Base-by-base conservation (phyloP, 2,888 invertebrate species). In the Lithosia quadra region DNA sequence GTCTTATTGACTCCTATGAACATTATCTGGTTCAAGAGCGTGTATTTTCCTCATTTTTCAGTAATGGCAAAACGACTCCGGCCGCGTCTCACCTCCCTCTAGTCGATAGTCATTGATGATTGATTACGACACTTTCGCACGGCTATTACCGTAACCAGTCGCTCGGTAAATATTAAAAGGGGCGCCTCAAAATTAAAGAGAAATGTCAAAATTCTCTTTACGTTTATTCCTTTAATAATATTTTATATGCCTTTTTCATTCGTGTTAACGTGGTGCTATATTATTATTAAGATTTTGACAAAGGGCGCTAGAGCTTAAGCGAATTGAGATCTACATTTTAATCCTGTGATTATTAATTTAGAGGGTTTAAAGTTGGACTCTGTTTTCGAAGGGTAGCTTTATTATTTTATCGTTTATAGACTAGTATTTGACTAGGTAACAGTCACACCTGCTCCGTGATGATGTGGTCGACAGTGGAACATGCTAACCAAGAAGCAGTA, bases 91-190 rank as follows among this genome's bases (percentile, higher is more conserved):
- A 33, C 68, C 56, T 64, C 60, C 59, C 78, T 76, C 71, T 78
- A 80, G 67, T 79, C 82, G 86, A 87, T 88, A 86, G 86, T 86
- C 86, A 86, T 85, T 76, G 86, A 86, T 88, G 88, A 88, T 88
- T 88, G 88, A 88, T 88, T 85, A 77, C 85, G 72, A 72, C 79
- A 84, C 84, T 82, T 84, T 81, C 79, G 80, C 78, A 75, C 77
- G 76, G 83, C 82, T 86, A 87, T 88, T 88, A 87, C 81, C 80
- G 85, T 78, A 83, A 79, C 86, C 86, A 87, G 82, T 86, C 86
- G 82, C 79, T 85, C 75, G 88, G 83, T 65, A 88, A 88, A 86
- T 87, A 83, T 86, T 86, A 84, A 85, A 85, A 81, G 76, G 79
- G 81, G 63, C 72, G 76, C 80, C 81, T 77, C 74, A 69, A 79